Evolutionary conservation across 1,140 invertebrate genomes (phyloP).

Genomic region (Drosophila repletoides): DNA sequence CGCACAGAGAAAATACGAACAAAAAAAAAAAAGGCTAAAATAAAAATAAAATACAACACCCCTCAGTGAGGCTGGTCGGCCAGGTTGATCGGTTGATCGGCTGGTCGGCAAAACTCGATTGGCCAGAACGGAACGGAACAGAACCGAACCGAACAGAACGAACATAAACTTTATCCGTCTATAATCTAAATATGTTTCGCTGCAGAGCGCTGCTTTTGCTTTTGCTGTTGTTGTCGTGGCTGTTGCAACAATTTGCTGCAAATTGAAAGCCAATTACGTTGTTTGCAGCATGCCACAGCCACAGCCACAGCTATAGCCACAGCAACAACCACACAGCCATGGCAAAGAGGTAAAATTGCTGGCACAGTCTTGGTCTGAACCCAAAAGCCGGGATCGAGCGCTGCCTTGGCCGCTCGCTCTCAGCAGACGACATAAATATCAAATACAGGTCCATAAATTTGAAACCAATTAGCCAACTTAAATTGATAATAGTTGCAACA

Average conservation of each 20-base stretch:
- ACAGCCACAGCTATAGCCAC: slow-evolving; percentile 11
- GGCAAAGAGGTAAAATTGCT: slow-evolving; percentile 19
- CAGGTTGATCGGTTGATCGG: too few species aligned
- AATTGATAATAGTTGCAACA: slow-evolving; percentile 77
- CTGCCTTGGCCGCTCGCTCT: slow-evolving; percentile 13
- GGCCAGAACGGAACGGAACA: slow-evolving; percentile 5
- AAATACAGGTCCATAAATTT: slow-evolving; percentile 82
- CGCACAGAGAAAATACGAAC: too few species aligned
- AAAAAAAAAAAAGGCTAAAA: slow-evolving; percentile 1
- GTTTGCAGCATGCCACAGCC: slow-evolving; percentile 76
- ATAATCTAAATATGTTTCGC: slow-evolving; percentile 77
- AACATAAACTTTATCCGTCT: slow-evolving; percentile 80
- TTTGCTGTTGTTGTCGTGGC: slow-evolving; percentile 67
- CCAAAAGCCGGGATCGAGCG: background rate
- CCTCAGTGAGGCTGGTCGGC: too few species aligned
- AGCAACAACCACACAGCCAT: slow-evolving; percentile 21
- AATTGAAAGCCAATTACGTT: slow-evolving; percentile 81
- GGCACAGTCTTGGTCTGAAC: slow-evolving; percentile 2
- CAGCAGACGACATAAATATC: slow-evolving; percentile 79
- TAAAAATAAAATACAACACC: slow-evolving; percentile 24
- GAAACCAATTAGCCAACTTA: slow-evolving; percentile 82
- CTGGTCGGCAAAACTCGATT: slow-evolving; percentile 18
- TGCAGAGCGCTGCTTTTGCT: slow-evolving; percentile 38
- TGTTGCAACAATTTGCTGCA: slow-evolving; percentile 80
- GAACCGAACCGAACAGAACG: slow-evolving; percentile 52